Base-by-base conservation (phyloP, 2,113 vertebrate species). In the Cryptotis parvus region DNA sequence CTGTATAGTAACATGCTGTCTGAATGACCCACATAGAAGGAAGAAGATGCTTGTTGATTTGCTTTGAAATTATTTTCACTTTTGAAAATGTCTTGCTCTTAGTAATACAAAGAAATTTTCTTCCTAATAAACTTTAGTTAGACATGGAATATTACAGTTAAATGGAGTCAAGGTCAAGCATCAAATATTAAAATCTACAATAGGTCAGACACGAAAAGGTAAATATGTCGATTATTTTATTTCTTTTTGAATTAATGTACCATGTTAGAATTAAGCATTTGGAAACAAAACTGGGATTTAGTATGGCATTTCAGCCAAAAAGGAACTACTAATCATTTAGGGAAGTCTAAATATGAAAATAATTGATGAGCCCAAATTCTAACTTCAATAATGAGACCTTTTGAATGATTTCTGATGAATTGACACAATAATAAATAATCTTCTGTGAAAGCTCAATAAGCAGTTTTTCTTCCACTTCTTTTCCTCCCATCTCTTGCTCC, bases 61-160 rank as follows among this genome's bases (percentile, higher is more conserved):
- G 15, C 43, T 45, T 45, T 45, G 43, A 45, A 7, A 45, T 45
- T 45, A 45, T 45, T 45, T 45, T 45, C 43, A 45, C 43, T 45
- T 45, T 45, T 45, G 43, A 45, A 45, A 45, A 45, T 45, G 43
- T 6, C 11, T 45, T 45, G 43, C 43, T 45, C 43, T 45, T 45
- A 45, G 15, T 86, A 88, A 93, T 81, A 49, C 91, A 83, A 94
- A 58, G 77, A 72, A 75, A 84, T 95, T 97, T 96, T 73, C 35
- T 73, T 70, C 94, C 86, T 82, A 90, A 84, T 94, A 95, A 89
- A 68, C 94, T 97, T 84, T 97, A 99, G 99, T 37, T 99, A 99
- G 96, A 99, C 94, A 78, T 99, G 99, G 99, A 99, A 98, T 68
- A 98, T 99, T 96, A 99, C 99, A 90, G 96, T 99, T 86, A 98